Conservation (phyloP, 2,113 vertebrate species). For the Mastomys natalensis region DNA sequence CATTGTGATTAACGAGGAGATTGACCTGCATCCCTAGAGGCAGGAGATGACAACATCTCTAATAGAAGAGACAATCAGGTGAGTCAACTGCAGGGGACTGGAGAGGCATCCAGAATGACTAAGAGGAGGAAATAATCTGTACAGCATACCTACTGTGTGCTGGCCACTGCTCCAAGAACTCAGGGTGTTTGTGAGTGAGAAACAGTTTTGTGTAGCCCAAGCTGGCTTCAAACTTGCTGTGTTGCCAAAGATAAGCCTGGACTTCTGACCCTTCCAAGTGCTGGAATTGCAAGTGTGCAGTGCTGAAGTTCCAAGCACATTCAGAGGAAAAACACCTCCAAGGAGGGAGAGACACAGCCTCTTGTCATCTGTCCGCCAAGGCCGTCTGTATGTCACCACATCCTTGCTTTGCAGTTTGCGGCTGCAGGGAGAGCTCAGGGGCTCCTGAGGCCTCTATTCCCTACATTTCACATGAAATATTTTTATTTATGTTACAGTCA, state of each 20-base stretch:
- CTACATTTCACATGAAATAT: conserved; percentile 37
- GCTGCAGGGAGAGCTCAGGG: conserved; percentile 29
- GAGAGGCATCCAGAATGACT: neutral
- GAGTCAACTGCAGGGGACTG: neutral
- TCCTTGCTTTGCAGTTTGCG: conserved; percentile 20
- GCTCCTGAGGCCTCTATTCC: conserved; percentile 13
- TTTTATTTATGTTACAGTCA: conserved; percentile 68
- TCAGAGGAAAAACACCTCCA: neutral
- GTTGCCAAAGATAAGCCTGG: neutral
- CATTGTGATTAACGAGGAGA: conserved; percentile 21
- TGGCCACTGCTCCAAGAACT: neutral
- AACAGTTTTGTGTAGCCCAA: neutral
- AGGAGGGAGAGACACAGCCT: neutral
- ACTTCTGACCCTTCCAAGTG: neutral
- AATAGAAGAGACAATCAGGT: neutral
- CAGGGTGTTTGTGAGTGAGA: neutral
- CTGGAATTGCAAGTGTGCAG: neutral
- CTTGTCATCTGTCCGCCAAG: neutral
- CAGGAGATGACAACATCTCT: neutral
- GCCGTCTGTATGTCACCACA: neutral
- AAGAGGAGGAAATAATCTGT: neutral
- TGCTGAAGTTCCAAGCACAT: neutral
- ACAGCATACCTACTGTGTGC: neutral
- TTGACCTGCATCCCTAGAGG: neutral
- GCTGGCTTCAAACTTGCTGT: neutral